Percentiles rank a stretch among this genome's conserved stretches.
Conservation (phyloP, 2,888 invertebrate species). For the Junonia oenone region DNA sequence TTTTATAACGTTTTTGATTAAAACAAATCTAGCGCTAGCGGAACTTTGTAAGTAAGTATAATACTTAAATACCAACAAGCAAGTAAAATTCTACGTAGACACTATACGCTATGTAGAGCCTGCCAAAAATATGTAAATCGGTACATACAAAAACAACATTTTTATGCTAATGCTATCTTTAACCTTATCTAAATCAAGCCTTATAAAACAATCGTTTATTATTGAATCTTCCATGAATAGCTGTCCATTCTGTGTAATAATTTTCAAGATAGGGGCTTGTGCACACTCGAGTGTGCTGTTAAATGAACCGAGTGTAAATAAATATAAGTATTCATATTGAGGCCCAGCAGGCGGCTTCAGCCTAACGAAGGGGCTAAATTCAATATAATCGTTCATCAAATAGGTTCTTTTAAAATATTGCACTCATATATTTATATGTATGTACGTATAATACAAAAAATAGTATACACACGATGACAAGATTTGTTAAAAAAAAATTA, state of each 20-base stretch:
- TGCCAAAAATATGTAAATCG: no score
- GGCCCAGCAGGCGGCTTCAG: conserved; percentile 57
- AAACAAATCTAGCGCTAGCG: no score
- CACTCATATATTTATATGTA: not conserved
- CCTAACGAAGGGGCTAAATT: conserved; percentile 57
- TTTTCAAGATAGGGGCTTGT: conserved; percentile 46
- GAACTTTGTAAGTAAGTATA: no score
- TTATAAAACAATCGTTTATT: not conserved
- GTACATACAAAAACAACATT: no score
- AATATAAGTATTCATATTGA: conserved; percentile 71
- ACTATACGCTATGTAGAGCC: no score
- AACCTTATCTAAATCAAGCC: not conserved
- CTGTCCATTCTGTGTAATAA: conserved; percentile 16
- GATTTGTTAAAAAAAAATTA: no score
- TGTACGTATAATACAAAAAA: not conserved
- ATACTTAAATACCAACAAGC: no score
- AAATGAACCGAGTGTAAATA: conserved; percentile 78
- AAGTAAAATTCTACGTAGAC: no score
- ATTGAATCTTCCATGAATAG: not conserved
- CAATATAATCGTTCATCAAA: conserved; percentile 57
- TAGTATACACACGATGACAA: no score
- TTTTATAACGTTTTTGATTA: no score
- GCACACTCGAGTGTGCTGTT: conserved; percentile 65
- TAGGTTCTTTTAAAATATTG: conserved; percentile 31
- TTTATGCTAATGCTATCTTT: no score